phyloP scores from a whole-genome alignment of 2,888 invertebrate species.

The Mesochorus sp. region DNA sequence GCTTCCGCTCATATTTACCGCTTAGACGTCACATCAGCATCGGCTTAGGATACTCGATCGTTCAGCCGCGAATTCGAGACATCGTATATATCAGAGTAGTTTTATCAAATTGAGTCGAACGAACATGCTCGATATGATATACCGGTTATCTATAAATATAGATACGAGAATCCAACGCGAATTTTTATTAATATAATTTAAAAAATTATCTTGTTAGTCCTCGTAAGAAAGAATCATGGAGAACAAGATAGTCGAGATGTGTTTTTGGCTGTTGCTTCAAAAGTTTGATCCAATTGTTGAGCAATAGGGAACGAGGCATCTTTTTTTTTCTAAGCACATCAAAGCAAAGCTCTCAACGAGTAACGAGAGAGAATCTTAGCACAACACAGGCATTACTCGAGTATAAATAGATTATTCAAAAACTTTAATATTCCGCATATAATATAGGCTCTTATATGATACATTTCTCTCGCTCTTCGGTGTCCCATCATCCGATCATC shows the following conservation, averaged over 20 bases:
- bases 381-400: not conserved
- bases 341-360: too few species aligned
- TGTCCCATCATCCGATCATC: slow-evolving; percentile 59
- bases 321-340: not conserved
- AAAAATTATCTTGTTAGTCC: too few species aligned
- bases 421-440: slow-evolving; percentile 22
- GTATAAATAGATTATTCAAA: slow-evolving; percentile 19
- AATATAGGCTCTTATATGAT: too few species aligned
- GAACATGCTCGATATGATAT: slow-evolving; percentile 28
- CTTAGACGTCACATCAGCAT: slow-evolving; percentile 72
- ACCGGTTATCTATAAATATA: too few species aligned
- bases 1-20: slow-evolving; percentile 72
- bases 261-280: too few species aligned
- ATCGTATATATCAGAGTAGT: slow-evolving; percentile 42
- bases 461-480: slow-evolving; percentile 10
- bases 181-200: too few species aligned
- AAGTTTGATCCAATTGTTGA: slow-evolving; percentile 24
- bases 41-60: slow-evolving; percentile 70
- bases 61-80: slow-evolving; percentile 61
- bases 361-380: slow-evolving; percentile 13
- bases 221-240: too few species aligned
- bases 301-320: not conserved
- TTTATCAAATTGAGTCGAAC: not conserved
- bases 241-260: too few species aligned
- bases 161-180: too few species aligned